Evolutionary conservation across 1,140 invertebrate genomes (phyloP), one percentile per base, ranked within the genome.

Genomic region (Uloborus diversus): DNA sequence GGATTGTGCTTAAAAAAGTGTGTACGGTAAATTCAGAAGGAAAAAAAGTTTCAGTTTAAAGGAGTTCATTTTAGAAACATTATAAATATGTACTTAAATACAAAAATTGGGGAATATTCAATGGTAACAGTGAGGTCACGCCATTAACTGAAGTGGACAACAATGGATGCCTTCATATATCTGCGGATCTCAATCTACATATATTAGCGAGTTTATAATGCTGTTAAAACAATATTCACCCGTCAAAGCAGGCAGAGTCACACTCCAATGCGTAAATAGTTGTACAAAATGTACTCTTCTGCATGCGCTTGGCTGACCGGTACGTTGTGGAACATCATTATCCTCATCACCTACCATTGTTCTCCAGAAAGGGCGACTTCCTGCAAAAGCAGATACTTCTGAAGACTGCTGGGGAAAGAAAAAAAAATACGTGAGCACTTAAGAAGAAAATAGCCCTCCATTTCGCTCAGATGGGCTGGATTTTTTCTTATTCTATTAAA

Each of bases 201-300:
- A n/a, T n/a, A n/a, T n/a, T n/a, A n/a, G n/a, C n/a, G n/a, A n/a
- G n/a, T n/a, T n/a, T n/a, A n/a, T n/a, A n/a, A 17, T 27, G 13
- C 53, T 27, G 11, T 51, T 51, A 53, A 68, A 68, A 51, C 47
- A 51, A 42, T 32, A 68, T 68, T 68, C n/a, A 53, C 30, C 25
- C 30, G 27, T 68, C 49, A 51, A 68, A 49, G 37, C 37, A 13
- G 37, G 37, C 9, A 9, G 2, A 33, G 68, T 70, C 32, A 70
- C 68, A 70, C 51, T 20, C 68, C 20, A 57, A 23, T 70, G 68
- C 51, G 68, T 35, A 70, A 70, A 70, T 49, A 57, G 68, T 23
- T 32, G 20, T 57, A 70, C 68, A 70, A 70, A 42, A 70, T 70
- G 68, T 57, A 70, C 53, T 42, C n/a, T 27, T 37, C 42, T 33